A percentile compares a stretch with the other conserved stretches of the same genome.
phyloP scores from a whole-genome alignment of 2,113 vertebrate genomes.

The Mohoua ochrocephala region DNA sequence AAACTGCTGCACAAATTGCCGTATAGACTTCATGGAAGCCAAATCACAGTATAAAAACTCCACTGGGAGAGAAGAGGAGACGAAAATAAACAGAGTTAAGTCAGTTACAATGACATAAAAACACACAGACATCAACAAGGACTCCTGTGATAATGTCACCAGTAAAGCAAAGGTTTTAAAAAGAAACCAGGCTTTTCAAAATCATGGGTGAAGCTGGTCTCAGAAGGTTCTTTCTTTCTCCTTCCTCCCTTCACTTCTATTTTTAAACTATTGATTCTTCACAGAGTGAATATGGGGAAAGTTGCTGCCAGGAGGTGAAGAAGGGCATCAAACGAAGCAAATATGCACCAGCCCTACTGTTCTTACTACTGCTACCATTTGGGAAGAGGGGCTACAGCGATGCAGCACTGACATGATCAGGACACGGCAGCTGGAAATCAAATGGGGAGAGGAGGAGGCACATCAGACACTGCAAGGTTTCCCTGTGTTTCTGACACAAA shows the following conservation, averaged over 20 bases:
- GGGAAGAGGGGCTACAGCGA: background rate
- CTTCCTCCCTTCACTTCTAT: background rate
- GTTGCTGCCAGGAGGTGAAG: background rate
- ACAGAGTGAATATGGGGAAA: background rate
- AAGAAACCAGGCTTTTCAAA: background rate
- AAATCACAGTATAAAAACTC: slow-evolving; percentile 86
- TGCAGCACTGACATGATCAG: background rate
- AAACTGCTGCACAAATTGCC: slow-evolving; percentile 78
- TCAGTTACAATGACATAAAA: background rate
- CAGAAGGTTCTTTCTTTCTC: background rate
- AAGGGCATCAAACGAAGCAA: background rate
- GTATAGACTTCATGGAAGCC: slow-evolving; percentile 83
- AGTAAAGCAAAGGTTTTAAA: background rate
- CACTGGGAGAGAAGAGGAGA: slow-evolving; percentile 66
- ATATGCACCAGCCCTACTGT: background rate
- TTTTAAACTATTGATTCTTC: background rate
- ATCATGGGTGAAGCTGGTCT: background rate
- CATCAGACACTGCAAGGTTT: background rate
- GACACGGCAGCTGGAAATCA: background rate
- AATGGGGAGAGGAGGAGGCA: background rate
- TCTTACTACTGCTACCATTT: background rate
- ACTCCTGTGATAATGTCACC: background rate
- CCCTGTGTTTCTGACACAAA: background rate
- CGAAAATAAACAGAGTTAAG: background rate
- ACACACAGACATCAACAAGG: background rate